phyloP scores from a whole-genome alignment of 2,113 vertebrate genomes.

The Trochalopteron elliotii region DNA sequence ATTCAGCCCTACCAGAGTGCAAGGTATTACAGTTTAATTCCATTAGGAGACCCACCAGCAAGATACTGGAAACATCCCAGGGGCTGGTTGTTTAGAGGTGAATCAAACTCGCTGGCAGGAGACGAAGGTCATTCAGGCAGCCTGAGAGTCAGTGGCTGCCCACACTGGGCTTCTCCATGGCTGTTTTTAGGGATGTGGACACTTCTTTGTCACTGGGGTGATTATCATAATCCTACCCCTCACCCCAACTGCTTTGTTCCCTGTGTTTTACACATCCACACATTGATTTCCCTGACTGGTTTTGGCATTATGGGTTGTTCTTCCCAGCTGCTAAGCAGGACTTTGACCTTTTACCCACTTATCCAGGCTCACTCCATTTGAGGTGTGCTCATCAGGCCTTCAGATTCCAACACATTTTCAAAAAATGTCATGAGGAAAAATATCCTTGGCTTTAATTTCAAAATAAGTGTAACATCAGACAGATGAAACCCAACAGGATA shows the following conservation, averaged over 20 bases:
- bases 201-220: neutral
- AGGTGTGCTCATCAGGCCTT: neutral
- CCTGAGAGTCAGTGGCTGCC: accelerated
- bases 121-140: neutral
- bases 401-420: neutral
- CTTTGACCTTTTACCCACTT: neutral
- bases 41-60: conserved; percentile 11
- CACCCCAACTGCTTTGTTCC: neutral
- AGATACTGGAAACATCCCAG: neutral
- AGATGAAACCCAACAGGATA: neutral
- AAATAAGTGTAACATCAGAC: neutral
- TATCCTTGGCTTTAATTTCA: neutral
- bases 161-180: accelerated
- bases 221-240: neutral
- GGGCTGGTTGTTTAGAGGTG: neutral
- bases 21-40: conserved; percentile 12
- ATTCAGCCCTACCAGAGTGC: neutral
- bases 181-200: neutral
- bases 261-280: neutral
- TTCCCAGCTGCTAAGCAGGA: neutral
- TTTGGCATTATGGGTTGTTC: neutral
- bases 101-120: neutral
- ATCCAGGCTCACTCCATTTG: neutral
- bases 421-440: neutral
- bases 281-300: neutral